phyloP scores from a whole-genome alignment of 2,113 vertebrate genomes.

The Bettongia penicillata region DNA sequence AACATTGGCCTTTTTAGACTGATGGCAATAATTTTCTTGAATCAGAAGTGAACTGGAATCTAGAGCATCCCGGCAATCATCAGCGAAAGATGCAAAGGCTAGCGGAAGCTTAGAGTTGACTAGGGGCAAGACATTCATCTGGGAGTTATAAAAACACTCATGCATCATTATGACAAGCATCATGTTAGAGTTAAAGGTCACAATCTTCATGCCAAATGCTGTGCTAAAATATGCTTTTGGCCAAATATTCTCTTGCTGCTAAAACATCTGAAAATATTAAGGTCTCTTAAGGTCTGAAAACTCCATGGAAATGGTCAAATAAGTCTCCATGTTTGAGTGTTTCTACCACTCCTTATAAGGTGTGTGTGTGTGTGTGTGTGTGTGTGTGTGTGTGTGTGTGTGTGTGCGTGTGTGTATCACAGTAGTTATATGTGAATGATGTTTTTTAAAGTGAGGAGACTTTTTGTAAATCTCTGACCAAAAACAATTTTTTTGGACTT shows the following conservation, averaged over 20 bases:
- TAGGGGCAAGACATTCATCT: neutral
- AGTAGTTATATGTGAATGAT: too few species aligned
- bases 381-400: neutral
- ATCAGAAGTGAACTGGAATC: slow-evolving; percentile 29
- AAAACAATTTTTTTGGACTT: neutral
- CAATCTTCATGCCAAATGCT: neutral
- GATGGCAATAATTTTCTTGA: neutral
- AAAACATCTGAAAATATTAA: neutral
- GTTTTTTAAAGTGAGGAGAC: neutral
- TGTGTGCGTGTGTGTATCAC: neutral
- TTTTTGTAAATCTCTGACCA: neutral
- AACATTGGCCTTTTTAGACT: neutral
- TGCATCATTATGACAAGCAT: slow-evolving; percentile 34
- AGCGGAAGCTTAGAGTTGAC: slow-evolving; percentile 45
- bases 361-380: neutral
- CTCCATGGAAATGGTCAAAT: neutral
- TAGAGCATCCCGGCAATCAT: slow-evolving; percentile 3
- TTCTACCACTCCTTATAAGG: neutral
- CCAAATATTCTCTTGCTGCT: neutral
- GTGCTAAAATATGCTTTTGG: slow-evolving; percentile 41
- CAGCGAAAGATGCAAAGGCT: slow-evolving; percentile 52
- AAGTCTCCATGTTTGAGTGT: neutral
- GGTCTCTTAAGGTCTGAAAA: neutral
- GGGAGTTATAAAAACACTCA: slow-evolving; percentile 59
- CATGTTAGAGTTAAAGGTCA: slow-evolving; percentile 40